Base-by-base conservation (phyloP, 2,797 vertebrate species). In the Graptemys geographica region DNA sequence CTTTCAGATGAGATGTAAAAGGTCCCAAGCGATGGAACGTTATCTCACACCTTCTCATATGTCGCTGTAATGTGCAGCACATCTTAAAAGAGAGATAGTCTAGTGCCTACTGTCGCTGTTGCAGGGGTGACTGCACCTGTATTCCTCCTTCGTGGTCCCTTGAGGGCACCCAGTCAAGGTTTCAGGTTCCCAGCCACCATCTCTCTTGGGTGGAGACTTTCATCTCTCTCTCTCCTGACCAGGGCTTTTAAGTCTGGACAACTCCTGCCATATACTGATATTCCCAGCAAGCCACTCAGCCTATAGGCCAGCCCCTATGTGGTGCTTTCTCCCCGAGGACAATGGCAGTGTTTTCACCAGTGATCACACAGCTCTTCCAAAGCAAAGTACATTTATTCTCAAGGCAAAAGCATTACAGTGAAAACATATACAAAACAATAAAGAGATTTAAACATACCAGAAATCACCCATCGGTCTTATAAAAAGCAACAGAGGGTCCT, bases 41-140 rank as follows among this genome's bases (percentile, higher is more conserved):
- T n/a, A 0, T 1, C 2, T 47, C 44, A 3, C 3, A 37, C 19
- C 4, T 49, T 18, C 28, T 78, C 0, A 1, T 80, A 4, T 18
- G 4, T 19, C 5, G 16, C 25, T 31, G 18, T 41, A 18, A 33
- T n/a, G 33, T 65, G 62, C 4, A 57, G 37, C 25, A 41, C 10
- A 8, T 56, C 52, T 81, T 37, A 41, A 56, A 15, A 44, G 53
- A 15, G 31, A 81, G n/a, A 11, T 57, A 4, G 28, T 57, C 28
- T 44, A 28, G 55, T 18, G 18, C 16, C 37, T n/a, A 19, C 12
- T 55, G 52, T 27, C 21, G 2, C 33, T 2, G 8, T 69, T 69
- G 37, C 33, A 69, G 62, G 16, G 8, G 33, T 69, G 18, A 69
- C 33, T 69, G 15, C 33, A n/a, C 33, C 33, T 37, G 62, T 37